Percentiles rank a stretch among this genome's conserved stretches.
Evolutionary conservation across 1,140 invertebrate genomes (phyloP).

Genomic region (Nomia melanderi): DNA sequence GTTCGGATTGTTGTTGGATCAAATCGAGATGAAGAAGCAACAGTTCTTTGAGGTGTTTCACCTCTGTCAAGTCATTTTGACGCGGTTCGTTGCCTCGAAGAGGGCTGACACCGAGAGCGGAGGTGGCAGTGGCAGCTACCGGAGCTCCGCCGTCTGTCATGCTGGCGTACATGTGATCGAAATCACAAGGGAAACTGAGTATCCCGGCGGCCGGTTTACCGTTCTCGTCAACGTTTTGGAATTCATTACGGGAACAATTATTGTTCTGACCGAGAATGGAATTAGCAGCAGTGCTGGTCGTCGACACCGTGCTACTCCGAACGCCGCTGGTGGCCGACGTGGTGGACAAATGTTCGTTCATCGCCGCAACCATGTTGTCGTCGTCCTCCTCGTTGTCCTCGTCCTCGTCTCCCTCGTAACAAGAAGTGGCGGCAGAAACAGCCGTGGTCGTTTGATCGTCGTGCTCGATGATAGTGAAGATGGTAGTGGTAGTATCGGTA

Average conservation of each 20-base stretch:
- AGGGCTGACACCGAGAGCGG: conserved; percentile 72
- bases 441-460: conserved; percentile 49
- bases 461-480: conserved; percentile 48
- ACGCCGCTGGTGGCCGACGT: conserved; percentile 74
- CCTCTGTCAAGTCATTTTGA: conserved; percentile 82
- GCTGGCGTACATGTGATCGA: conserved; percentile 83
- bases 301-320: conserved; percentile 51
- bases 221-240: conserved; percentile 60
- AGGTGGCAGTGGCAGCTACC: conserved; percentile 66
- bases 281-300: conserved; percentile 35
- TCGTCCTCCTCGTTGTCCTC: conserved; percentile 48
- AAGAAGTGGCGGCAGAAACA: conserved; percentile 24
- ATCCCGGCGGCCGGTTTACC: conserved; percentile 71
- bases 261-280: conserved; percentile 37
- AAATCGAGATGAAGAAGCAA: conserved; percentile 87
- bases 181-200: conserved; percentile 79
- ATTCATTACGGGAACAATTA: conserved; percentile 47
- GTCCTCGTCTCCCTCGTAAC: conserved; percentile 45
- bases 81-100: conserved; percentile 77
- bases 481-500: conserved; percentile 8
- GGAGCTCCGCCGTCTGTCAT: conserved; percentile 72
- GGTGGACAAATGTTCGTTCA: conserved; percentile 78
- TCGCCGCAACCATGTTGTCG: conserved; percentile 79
- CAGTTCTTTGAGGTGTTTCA: conserved; percentile 85
- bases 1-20: conserved; percentile 88